Conservation (phyloP, 2,797 vertebrate species). For the Sebastes matsubarae region DNA sequence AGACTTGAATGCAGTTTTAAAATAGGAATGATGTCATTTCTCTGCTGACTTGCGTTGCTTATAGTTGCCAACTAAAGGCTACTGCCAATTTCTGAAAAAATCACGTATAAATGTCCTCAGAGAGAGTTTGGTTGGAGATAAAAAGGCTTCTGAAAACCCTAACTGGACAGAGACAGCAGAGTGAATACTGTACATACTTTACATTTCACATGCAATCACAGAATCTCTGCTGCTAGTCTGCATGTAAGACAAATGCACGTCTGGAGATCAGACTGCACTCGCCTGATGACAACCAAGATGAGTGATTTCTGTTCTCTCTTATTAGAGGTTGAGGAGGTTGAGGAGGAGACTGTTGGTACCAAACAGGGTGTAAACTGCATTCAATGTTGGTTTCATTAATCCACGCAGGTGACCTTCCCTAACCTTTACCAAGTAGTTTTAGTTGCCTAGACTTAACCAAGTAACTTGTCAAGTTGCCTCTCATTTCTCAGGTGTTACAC, state of each 20-base stretch:
- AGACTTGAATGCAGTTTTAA: slow-evolving; percentile 12
- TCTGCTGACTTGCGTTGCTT: slow-evolving; percentile 21
- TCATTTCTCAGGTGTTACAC: not conserved
- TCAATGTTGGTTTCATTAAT: too few relatives aligned
- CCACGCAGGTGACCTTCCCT: too few relatives aligned
- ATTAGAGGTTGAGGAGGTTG: not conserved
- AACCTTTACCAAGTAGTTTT: not conserved
- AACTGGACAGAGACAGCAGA: not conserved
- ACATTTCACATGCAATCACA: not conserved
- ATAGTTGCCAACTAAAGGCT: slow-evolving; percentile 34
- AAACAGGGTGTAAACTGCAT: too few relatives aligned
- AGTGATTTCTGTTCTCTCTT: not conserved
- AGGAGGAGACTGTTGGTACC: too few relatives aligned
- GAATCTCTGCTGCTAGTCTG: not conserved
- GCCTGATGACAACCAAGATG: not conserved
- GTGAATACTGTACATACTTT: not conserved
- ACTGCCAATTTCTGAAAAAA: slow-evolving; percentile 49
- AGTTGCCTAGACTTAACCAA: not conserved
- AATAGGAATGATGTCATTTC: slow-evolving; percentile 49
- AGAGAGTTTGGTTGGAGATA: slow-evolving; percentile 46
- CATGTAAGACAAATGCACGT: not conserved
- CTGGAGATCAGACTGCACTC: not conserved
- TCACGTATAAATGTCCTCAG: slow-evolving; percentile 32
- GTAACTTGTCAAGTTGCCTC: not conserved
- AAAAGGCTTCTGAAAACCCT: slow-evolving; percentile 34